A percentile compares a stretch with the other conserved stretches of the same genome.
phyloP scores from a whole-genome alignment of 2,888 invertebrate species.

The Odontocolon sp. region DNA sequence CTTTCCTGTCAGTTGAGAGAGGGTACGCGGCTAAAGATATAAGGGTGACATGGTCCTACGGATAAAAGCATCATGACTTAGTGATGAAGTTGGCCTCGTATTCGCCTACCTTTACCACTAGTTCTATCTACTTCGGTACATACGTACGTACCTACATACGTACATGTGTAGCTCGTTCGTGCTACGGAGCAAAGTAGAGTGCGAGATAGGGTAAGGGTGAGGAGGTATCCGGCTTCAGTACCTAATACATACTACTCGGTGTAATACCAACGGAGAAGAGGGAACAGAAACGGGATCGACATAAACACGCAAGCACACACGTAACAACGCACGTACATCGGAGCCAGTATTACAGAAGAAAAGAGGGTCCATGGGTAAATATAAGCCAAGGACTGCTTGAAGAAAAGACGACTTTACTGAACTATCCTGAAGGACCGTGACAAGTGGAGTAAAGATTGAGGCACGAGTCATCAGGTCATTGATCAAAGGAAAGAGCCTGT shows the following conservation, averaged over 20 bases:
- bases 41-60: constrained; percentile 67
- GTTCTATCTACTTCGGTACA: constrained; percentile 18
- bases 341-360: background rate
- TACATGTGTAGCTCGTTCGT: constrained; percentile 36
- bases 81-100: constrained; percentile 75
- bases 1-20: constrained; percentile 47
- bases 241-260: constrained; percentile 36
- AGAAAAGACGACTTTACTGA: background rate
- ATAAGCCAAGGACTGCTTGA: background rate
- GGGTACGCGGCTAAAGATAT: constrained; percentile 64
- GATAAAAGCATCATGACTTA: constrained; percentile 80
- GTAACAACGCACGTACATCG: constrained; percentile 3
- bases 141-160: constrained; percentile 22
- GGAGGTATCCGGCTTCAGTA: constrained; percentile 16
- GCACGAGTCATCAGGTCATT: background rate
- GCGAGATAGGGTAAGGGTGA: constrained; percentile 40
- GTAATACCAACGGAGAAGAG: constrained; percentile 27
- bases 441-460: constrained; percentile 13
- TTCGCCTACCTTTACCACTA: constrained; percentile 49
- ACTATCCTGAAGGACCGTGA: background rate
- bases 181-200: constrained; percentile 33
- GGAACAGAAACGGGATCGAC: constrained; percentile 17
- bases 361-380: constrained; percentile 23
- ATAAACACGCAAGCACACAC: constrained; percentile 35
- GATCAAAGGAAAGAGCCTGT: background rate